phyloP scores from a whole-genome alignment of 2,888 invertebrate genomes.

The Nomada hirtipes region DNA sequence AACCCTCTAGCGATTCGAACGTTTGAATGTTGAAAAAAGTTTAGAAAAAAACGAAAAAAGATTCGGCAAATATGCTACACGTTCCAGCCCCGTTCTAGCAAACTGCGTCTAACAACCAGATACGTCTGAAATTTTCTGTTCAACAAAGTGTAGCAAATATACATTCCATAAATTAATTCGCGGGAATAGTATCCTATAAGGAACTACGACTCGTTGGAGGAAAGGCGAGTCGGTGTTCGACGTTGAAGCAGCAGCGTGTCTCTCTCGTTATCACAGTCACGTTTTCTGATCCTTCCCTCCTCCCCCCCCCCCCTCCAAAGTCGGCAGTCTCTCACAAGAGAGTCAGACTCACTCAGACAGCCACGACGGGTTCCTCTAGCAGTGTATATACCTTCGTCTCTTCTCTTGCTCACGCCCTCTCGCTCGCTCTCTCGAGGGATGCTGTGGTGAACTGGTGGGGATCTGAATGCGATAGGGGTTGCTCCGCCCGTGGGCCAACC shows the following conservation, averaged over 20 bases:
- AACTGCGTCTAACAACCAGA: too few species aligned
- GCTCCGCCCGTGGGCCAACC: conserved; percentile 84
- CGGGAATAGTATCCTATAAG: not conserved
- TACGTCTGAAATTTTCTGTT: too few species aligned
- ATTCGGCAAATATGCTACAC: too few species aligned
- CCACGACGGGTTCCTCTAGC: conserved; percentile 56
- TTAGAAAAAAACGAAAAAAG: not conserved
- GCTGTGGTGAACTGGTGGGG: conserved; percentile 74
- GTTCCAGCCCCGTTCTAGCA: not conserved
- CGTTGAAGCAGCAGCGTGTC: conserved; percentile 30
- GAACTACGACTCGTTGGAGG: not conserved
- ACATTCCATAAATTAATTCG: not conserved
- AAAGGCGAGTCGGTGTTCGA: conserved; percentile 11
- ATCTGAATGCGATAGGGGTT: conserved; percentile 80
- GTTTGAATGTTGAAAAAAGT: not conserved
- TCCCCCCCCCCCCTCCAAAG: conserved; percentile 19
- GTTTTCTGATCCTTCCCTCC: conserved; percentile 51
- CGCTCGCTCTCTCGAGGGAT: conserved; percentile 74
- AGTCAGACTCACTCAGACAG: conserved; percentile 36
- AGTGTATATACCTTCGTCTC: conserved; percentile 40
- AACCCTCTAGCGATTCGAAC: conserved; percentile 26
- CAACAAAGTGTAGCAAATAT: not conserved
- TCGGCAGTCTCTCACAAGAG: conserved; percentile 23
- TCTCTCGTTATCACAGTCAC: conserved; percentile 69
- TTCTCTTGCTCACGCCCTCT: conserved; percentile 48